Conservation (phyloP, 53 echinoderm and acorn worm species). For the Arbacia lixula region DNA sequence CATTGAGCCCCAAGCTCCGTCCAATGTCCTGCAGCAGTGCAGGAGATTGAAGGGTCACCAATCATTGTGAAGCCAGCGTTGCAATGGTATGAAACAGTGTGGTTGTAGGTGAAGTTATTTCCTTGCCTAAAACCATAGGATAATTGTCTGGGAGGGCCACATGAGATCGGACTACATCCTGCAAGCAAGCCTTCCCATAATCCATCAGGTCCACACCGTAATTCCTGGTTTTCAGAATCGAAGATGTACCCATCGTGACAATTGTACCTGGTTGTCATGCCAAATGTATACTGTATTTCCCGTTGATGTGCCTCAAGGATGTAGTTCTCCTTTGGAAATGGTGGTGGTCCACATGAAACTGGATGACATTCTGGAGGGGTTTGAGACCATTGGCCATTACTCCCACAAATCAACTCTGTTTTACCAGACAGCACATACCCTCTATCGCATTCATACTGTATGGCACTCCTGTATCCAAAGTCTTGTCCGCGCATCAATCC, state of each 20-base stretch:
- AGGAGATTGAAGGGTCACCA: conserved; percentile 56
- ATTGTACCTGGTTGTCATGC: not conserved
- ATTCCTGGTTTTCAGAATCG: not conserved
- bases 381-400: conserved; percentile 21
- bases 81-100: conserved; percentile 68
- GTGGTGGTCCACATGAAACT: conserved; percentile 30
- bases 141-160: conserved; percentile 65
- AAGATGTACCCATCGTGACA: conserved; percentile 23
- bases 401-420: not conserved
- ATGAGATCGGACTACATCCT: conserved; percentile 67
- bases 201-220: conserved; percentile 15
- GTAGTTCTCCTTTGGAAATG: not conserved
- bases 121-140: conserved; percentile 36
- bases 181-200: conserved; percentile 39
- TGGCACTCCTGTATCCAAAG: conserved; percentile 3
- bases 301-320: not conserved
- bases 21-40: conserved; percentile 72
- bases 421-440: conserved; percentile 6
- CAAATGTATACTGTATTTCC: conserved; percentile 12
- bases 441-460: conserved; percentile 16
- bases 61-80: conserved; percentile 55
- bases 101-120: conserved; percentile 48
- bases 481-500: conserved; percentile 5
- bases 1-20: conserved; percentile 58
- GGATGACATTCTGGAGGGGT: conserved; percentile 15